Evolutionary conservation across 2,113 vertebrate genomes (phyloP), one percentile per base, ranked within the genome.

Genomic region (Astatotilapia flaviijosephi): DNA sequence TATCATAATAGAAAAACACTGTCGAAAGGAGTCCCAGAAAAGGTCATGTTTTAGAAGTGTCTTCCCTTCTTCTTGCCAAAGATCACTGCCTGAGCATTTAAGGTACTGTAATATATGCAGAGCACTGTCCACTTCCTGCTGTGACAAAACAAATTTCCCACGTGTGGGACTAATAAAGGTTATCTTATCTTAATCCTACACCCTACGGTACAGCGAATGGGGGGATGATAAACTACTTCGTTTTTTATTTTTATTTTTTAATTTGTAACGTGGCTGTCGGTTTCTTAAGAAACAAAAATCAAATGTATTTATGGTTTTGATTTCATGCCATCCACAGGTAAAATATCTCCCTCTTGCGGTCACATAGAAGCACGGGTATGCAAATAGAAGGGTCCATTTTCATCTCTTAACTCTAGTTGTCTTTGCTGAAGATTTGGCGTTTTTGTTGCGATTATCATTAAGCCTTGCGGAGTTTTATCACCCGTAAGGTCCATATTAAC

Each of bases 271-370:
- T 73, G 21, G 21, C 8, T 73, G 65, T 42, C 7, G 37, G 65
- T 45, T 73, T 77, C 42, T 49, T 31, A 31, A 28, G 26, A 28
- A 77, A 77, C 17, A 49, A 49, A 73, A 77, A 77, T 77, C 17
- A 28, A 49, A 19, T 28, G 15, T 28, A 49, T 9, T 75, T 47
- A 31, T 75, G 26, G 26, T 7, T 49, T 49, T 26, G 9, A 13
- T 26, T 83, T 85, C 14, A 79, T 83, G n/a, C n/a, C 42, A 28
- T 35, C 17, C 6, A n/a, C 10, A 37, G 8, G 10, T 28, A 60
- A 35, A 85, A 84, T 89, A 82, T 85, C 88, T 84, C 94, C 94
- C 89, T 90, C 94, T 86, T 68, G 87, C 90, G 94, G 92, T 62
- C 14, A 11, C 4, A 23, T 19, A 2, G 10, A n/a, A 17, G n/a